A percentile compares a stretch with the other conserved stretches of the same genome.
These are phyloP conservation scores for Amphiduros pacificus DNA, from an alignment of 2,888 invertebrate genomes.

Conservation along the genomic window DNA sequence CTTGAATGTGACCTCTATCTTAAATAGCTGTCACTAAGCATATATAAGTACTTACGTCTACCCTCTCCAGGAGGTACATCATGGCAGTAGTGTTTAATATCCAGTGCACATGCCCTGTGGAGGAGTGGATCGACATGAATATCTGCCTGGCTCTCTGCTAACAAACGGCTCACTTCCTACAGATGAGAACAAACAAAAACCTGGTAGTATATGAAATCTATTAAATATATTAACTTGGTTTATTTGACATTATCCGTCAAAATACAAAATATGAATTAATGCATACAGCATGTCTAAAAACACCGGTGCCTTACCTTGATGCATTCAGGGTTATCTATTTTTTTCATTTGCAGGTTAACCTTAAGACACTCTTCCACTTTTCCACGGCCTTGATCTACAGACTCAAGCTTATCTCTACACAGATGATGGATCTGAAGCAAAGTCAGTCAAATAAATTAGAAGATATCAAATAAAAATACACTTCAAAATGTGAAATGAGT, in stretches of 20 bases:
- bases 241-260: too few species aligned
- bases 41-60: conserved; percentile 64
- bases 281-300: too few species aligned
- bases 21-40: too few species aligned
- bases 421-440: neutral
- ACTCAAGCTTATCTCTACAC: neutral
- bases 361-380: conserved; percentile 90
- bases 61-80: conserved; percentile 83
- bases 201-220: too few species aligned
- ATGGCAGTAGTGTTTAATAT: conserved; percentile 63
- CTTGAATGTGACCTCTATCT: too few species aligned
- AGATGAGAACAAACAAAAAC: too few species aligned
- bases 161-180: conserved; percentile 83
- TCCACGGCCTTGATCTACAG: conserved; percentile 50
- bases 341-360: conserved; percentile 58
- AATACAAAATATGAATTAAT: too few species aligned
- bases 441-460: too few species aligned
- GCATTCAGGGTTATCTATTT: conserved; percentile 32
- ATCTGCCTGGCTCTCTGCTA: conserved; percentile 84
- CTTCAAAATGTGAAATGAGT: too few species aligned
- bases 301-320: conserved; percentile 19
- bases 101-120: conserved; percentile 83
- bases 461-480: too few species aligned
- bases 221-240: too few species aligned
- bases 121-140: conserved; percentile 93